Percentiles rank a stretch among this genome's conserved stretches.
Evolutionary conservation across 2,888 invertebrate genomes (phyloP).

Genomic region (Globia sparganii): DNA sequence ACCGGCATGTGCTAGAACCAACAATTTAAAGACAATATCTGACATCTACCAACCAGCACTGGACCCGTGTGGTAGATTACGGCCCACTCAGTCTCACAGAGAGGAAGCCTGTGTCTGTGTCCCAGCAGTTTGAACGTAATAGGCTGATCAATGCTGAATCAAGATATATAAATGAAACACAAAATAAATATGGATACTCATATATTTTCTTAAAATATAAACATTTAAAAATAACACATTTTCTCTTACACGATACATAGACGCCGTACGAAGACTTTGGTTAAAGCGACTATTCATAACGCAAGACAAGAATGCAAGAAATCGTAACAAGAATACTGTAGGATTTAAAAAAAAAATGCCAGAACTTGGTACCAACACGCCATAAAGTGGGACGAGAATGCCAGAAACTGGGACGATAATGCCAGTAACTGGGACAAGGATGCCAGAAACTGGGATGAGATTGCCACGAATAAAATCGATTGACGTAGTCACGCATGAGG

Average conservation of each 20-base stretch:
- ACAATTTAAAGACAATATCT: too few relatives aligned
- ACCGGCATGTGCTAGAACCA: too few relatives aligned
- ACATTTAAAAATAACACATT: constrained; percentile 65
- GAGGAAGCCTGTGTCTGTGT: too few relatives aligned
- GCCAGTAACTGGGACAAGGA: too few relatives aligned
- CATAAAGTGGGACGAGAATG: neutral
- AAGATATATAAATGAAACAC: constrained; percentile 40
- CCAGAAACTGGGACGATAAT: neutral
- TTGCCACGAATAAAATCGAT: neutral
- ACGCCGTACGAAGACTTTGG: constrained; percentile 56
- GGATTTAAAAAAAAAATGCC: neutral
- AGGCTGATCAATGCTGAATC: too few relatives aligned
- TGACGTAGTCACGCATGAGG: neutral
- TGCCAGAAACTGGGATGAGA: neutral
- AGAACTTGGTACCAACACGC: neutral
- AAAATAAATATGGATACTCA: constrained; percentile 57
- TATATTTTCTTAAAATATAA: constrained; percentile 68
- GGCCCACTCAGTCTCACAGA: too few relatives aligned
- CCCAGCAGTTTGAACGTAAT: too few relatives aligned
- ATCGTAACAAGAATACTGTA: neutral
- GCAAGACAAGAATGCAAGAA: constrained; percentile 42
- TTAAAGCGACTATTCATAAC: constrained; percentile 31
- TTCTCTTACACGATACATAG: constrained; percentile 55
- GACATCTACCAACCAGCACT: too few relatives aligned
- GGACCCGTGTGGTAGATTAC: too few relatives aligned